Base-by-base conservation (phyloP, 2,113 vertebrate genomes). In the Zapus hudsonius region DNA sequence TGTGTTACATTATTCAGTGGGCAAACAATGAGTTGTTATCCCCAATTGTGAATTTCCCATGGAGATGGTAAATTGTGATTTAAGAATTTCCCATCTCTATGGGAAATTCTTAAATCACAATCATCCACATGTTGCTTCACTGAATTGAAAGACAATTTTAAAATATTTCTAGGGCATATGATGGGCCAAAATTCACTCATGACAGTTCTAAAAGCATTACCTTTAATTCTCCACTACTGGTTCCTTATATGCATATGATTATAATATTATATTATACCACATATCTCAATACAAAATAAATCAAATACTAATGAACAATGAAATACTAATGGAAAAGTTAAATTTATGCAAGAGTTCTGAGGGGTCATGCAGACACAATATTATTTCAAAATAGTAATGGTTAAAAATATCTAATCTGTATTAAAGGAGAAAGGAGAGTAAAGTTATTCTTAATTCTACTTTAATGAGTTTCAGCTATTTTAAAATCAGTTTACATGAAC, bases 381-480 rank as follows among this genome's bases (percentile, higher is more conserved):
- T 83, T 84, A 52, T 83, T 84, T 82, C 7, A 57, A 88, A 23
- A 73, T 2, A 63, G 13, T 22, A 88, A n/a, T 66, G 55, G 10
- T 74, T 72, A 84, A 87, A 42, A 67, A 40, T 40, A 70, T 31
- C 31, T 57, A 23, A 13, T 31, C 19, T 70, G n/a, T n/a, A 70
- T 2, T 17, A 59, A 61, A 33, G 44, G 27, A 63, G 3, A 72
- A 82, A 8, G 33, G 55, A 2, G 9, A 5, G 81, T 33, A 87
- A 78, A 67, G 8, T 44, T 80, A 10, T 73, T 67, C 57, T 84
- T 88, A 75, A 90, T 59, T 94, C n/a, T 80, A 67, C 8, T 84
- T 93, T 81, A 96, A 74, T 95, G 23, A 82, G 15, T 72, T 67
- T 84, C 16, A 75, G 59, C 69, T 42, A 27, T 64, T 95, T 89